These are phyloP conservation scores for Urocitellus parryii DNA, from an alignment of 2,113 vertebrate genomes.

Conservation along the genomic window DNA sequence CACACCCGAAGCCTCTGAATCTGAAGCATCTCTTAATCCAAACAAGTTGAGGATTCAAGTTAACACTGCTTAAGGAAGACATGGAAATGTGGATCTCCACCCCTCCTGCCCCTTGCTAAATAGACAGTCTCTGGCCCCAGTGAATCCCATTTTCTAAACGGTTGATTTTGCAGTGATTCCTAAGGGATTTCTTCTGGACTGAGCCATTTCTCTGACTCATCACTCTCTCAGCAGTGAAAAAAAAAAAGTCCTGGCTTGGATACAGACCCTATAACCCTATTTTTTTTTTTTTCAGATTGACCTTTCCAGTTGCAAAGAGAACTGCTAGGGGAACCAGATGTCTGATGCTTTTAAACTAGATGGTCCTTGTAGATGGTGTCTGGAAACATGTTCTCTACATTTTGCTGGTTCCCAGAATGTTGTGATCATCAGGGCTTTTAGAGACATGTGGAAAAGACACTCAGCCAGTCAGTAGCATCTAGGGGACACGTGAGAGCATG, in stretches of 20 bases:
- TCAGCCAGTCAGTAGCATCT: neutral
- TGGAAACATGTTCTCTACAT: neutral
- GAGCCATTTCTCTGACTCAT: conserved; percentile 27
- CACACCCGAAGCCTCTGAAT: no score
- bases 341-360: neutral
- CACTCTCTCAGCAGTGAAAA: neutral
- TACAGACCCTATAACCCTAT: neutral
- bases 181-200: conserved; percentile 6
- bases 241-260: neutral
- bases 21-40: no score
- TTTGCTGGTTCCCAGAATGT: neutral
- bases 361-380: neutral
- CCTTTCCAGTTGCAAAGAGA: neutral
- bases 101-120: neutral
- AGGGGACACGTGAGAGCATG: rapidly evolving
- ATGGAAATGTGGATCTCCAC: neutral
- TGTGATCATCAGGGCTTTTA: neutral
- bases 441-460: neutral
- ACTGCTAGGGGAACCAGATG: neutral
- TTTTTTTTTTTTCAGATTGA: neutral
- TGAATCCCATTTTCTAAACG: conserved; percentile 40
- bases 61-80: neutral
- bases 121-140: neutral
- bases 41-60: no score
- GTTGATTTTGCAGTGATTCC: neutral